A percentile compares a stretch with the other conserved stretches of the same genome.
These are phyloP conservation scores for Oligia fasciuncula DNA, from an alignment of 2,888 invertebrate species.

Conservation along the genomic window DNA sequence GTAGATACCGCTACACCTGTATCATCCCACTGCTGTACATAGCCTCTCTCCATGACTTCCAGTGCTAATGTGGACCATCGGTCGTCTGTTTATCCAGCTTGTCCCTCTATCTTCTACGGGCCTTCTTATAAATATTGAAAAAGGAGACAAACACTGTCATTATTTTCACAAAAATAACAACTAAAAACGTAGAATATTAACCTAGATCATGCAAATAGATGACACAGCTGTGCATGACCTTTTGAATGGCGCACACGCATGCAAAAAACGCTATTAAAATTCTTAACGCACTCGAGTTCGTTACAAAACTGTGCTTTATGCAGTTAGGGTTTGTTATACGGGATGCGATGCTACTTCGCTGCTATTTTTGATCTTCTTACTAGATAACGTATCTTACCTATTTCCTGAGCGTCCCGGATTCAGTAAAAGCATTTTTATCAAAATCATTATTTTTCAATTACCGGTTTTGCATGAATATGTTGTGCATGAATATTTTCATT, in stretches of 20 bases:
- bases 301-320: conserved; percentile 59
- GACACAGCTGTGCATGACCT: conserved; percentile 63
- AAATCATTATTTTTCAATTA: not conserved
- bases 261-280: conserved; percentile 65
- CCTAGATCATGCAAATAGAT: conserved; percentile 64
- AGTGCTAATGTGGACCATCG: not conserved
- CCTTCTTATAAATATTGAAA: not conserved
- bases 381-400: not conserved
- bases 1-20: too few species aligned
- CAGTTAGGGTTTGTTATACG: conserved; percentile 19
- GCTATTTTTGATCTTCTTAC: not conserved
- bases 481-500: not conserved
- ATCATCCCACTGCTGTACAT: too few species aligned
- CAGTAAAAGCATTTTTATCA: not conserved
- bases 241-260: conserved; percentile 47
- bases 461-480: not conserved
- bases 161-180: not conserved
- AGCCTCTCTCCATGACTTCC: too few species aligned
- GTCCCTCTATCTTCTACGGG: not conserved
- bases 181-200: conserved; percentile 49
- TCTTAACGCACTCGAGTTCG: conserved; percentile 50
- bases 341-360: conserved; percentile 5
- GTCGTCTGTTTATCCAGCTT: not conserved
- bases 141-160: not conserved
- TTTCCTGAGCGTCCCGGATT: not conserved